Evolutionary conservation across 92 coral and sea anemone genomes (phyloP).

Genomic region (Epizoanthus illoricatus): DNA sequence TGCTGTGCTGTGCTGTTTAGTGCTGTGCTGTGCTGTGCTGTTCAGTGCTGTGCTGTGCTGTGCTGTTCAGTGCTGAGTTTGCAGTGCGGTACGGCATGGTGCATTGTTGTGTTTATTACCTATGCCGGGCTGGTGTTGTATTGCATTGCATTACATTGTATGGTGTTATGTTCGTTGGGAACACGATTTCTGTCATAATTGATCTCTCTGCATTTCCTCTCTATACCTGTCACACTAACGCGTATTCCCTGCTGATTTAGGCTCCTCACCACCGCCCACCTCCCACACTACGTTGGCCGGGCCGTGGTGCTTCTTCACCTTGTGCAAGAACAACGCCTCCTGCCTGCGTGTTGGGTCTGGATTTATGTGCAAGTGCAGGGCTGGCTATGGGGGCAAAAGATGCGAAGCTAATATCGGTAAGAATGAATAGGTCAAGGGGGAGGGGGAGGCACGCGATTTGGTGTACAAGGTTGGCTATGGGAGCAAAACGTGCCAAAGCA

Average conservation of each 20-base stretch:
- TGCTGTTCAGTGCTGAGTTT: too few species aligned
- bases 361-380: slow-evolving; percentile 14
- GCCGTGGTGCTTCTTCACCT: slow-evolving; percentile 7
- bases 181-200: too few species aligned
- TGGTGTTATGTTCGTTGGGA: too few species aligned
- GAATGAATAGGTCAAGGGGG: neutral
- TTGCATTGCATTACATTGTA: too few species aligned
- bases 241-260: neutral
- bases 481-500: neutral
- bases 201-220: neutral
- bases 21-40: too few species aligned
- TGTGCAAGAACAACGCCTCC: slow-evolving; percentile 7
- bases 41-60: too few species aligned
- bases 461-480: neutral
- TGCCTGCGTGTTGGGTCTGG: neutral
- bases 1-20: too few species aligned
- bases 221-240: neutral
- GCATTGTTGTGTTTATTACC: too few species aligned
- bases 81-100: too few species aligned
- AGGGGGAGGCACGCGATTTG: too few species aligned
- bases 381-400: neutral
- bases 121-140: too few species aligned
- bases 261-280: neutral
- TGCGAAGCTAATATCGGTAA: slow-evolving; percentile 9
- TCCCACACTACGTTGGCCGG: neutral